Evolutionary conservation across 2,888 invertebrate genomes (phyloP), one percentile per base, ranked within the genome.

Genomic region (Drosophila imparisetae): DNA sequence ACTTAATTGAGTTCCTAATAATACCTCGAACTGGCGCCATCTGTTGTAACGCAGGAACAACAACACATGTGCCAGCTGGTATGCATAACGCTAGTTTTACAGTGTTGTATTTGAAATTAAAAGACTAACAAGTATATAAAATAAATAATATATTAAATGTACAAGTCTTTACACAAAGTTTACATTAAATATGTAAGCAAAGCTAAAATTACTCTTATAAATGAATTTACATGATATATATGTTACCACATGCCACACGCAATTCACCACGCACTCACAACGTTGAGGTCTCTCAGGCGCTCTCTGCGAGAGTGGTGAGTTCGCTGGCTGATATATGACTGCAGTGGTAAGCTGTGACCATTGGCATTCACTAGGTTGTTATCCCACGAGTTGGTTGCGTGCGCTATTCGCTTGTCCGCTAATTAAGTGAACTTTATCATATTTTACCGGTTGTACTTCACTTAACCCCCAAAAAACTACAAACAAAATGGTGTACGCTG

Each of bases 401-500:
- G 70, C 53, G 61, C 60, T 73, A 59, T 60, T 62, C 42, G 55
- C 48, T 49, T 36, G 55, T 71, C 30, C 66, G 50, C 34, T 72
- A 86, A 81, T 83, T 81, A 72, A 85, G 60, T 62, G 73, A 81
- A 72, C 10, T 66, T 66, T 52, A 66, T 50, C n/a, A 61, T 34
- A 53, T 81, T 80, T 59, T 78, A 85, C 82, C 82, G 84, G 73
- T 76, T 74, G 69, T 66, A 57, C 29, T 66, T 60, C 48, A 45
- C 24, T 42, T 59, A 68, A 70, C 55, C 38, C 42, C 30, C 50
- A 62, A 63, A 62, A 66, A 59, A 29, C 62, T 45, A 65, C 38
- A 52, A 27, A 59, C 69, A 92, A 90, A 89, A 92, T 92, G 92
- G 92, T 92, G 81, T 91, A 92, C 82, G 66, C 83, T 64, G 91